These are phyloP conservation scores for Crypturellus tataupa DNA, from an alignment of 2,797 vertebrate genomes.

Conservation along the genomic window DNA sequence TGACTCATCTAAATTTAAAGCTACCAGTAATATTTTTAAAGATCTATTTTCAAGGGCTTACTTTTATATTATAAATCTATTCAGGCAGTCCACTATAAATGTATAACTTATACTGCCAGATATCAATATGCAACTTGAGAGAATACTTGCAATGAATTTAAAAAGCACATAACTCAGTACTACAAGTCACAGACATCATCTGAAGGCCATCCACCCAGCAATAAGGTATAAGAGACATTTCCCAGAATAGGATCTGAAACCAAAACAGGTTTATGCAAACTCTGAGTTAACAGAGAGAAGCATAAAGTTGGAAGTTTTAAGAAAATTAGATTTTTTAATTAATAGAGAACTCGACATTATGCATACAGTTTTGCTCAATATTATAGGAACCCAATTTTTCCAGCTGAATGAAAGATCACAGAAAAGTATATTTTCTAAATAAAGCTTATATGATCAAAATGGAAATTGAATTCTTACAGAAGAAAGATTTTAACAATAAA, in stretches of 20 bases:
- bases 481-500: conserved; percentile 23
- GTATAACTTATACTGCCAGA: background rate
- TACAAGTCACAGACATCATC: background rate
- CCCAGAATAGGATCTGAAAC: background rate
- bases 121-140: background rate
- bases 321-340: background rate
- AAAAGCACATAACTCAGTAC: background rate
- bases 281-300: background rate
- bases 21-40: background rate
- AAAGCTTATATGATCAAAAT: background rate
- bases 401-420: background rate
- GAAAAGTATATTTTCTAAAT: background rate
- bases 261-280: background rate
- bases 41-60: background rate
- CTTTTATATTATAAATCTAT: background rate
- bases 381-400: background rate
- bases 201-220: background rate
- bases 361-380: background rate
- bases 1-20: background rate
- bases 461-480: background rate
- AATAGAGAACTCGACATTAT: background rate
- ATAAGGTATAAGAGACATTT: background rate
- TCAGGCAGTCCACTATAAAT: background rate
- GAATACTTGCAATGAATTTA: background rate
- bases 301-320: background rate